These are phyloP conservation scores for Pemphigus obesinymphae DNA, from an alignment of 1,140 invertebrate genomes.

Conservation along the genomic window DNA sequence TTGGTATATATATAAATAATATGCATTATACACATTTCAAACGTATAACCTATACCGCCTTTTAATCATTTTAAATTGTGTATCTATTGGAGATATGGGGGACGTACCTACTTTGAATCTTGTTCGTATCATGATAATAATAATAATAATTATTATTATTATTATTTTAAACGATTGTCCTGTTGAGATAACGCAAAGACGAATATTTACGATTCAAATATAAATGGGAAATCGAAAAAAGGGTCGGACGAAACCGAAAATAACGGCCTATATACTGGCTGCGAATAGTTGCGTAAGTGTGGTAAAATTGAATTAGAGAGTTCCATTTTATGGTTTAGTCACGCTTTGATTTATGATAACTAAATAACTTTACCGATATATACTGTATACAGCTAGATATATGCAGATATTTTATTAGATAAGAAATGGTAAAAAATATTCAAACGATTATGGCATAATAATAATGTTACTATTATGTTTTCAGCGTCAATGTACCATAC, in stretches of 20 bases:
- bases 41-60: no score
- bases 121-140: no score
- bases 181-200: no score
- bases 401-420: background rate
- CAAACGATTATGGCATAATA: background rate
- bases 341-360: conserved; percentile 13
- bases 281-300: background rate
- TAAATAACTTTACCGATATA: background rate
- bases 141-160: no score
- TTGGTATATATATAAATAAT: no score
- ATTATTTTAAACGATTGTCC: no score
- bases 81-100: no score
- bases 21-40: no score
- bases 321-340: background rate
- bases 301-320: conserved; percentile 15
- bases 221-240: background rate
- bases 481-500: background rate
- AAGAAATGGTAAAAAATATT: background rate
- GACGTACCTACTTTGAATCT: no score
- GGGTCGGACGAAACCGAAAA: background rate
- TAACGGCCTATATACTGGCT: background rate
- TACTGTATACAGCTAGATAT: background rate
- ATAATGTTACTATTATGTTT: background rate
- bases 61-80: no score
- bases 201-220: background rate